A percentile compares a stretch with the other conserved stretches of the same genome.
phyloP scores from a whole-genome alignment of 2,797 vertebrate genomes.

The Xiphorhynchus erythropygius region DNA sequence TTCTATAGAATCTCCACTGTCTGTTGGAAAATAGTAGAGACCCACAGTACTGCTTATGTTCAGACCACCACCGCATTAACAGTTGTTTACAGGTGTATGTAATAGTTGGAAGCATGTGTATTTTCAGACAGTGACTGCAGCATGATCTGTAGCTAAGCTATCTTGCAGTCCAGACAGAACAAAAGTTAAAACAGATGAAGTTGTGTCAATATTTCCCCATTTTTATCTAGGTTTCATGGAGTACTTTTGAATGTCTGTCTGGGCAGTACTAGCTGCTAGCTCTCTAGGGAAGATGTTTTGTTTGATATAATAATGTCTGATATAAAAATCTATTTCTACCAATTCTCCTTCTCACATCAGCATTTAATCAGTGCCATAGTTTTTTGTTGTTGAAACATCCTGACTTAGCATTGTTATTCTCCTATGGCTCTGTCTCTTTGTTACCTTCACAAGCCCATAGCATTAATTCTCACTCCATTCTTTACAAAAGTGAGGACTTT shows the following conservation, averaged over 20 bases:
- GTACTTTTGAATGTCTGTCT: not conserved
- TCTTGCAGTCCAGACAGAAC: not conserved
- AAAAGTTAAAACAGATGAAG: not conserved
- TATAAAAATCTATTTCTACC: not conserved
- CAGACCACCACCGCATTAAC: not conserved
- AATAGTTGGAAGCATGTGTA: not conserved
- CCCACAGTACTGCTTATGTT: fast-evolving
- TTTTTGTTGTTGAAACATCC: not conserved
- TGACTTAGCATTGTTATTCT: not conserved
- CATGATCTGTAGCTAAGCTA: not conserved
- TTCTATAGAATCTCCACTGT: not conserved
- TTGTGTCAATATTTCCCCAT: not conserved
- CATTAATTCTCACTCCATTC: not conserved
- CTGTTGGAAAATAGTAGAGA: not conserved
- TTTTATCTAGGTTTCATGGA: not conserved
- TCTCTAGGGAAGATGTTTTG: not conserved
- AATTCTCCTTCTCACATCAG: not conserved
- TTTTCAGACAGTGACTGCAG: not conserved
- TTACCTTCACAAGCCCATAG: not conserved
- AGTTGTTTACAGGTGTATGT: not conserved
- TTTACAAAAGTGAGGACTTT: slow-evolving; percentile 30
- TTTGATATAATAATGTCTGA: not conserved
- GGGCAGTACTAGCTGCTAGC: not conserved
- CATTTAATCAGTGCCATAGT: not conserved
- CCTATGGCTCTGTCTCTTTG: not conserved